These are phyloP conservation scores for Labeo catla DNA, from an alignment of 2,113 vertebrate genomes.

Conservation along the genomic window DNA sequence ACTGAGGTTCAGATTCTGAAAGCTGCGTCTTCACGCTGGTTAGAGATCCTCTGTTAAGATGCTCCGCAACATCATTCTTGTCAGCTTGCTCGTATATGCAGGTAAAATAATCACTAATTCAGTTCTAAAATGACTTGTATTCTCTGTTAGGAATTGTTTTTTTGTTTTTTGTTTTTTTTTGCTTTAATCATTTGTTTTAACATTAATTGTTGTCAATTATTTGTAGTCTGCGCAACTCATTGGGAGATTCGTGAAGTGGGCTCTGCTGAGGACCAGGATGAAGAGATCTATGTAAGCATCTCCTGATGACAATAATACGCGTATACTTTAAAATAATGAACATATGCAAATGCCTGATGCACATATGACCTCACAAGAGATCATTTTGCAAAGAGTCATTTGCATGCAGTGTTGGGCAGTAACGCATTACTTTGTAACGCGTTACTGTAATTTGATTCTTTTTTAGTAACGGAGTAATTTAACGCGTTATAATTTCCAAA, in stretches of 20 bases:
- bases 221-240: conserved; percentile 30
- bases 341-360: neutral
- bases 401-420: no score
- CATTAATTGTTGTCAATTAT: neutral
- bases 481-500: no score
- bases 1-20: neutral
- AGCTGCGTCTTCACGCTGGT: neutral
- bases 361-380: no score
- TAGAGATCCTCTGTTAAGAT: conserved; percentile 16
- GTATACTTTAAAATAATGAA: neutral
- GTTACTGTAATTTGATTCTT: no score
- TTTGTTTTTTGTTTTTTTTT: neutral
- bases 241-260: conserved; percentile 28
- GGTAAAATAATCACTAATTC: conserved; percentile 35
- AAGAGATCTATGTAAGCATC: conserved; percentile 3
- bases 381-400: no score
- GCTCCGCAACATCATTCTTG: conserved; percentile 41
- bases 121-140: neutral
- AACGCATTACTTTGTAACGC: no score
- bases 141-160: no score
- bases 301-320: no score
- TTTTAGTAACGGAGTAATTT: no score
- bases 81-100: conserved; percentile 22
- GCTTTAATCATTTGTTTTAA: neutral
- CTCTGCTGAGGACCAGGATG: conserved; percentile 17